Evolutionary conservation across 2,113 vertebrate genomes (phyloP).

Genomic region (Turnix velox): DNA sequence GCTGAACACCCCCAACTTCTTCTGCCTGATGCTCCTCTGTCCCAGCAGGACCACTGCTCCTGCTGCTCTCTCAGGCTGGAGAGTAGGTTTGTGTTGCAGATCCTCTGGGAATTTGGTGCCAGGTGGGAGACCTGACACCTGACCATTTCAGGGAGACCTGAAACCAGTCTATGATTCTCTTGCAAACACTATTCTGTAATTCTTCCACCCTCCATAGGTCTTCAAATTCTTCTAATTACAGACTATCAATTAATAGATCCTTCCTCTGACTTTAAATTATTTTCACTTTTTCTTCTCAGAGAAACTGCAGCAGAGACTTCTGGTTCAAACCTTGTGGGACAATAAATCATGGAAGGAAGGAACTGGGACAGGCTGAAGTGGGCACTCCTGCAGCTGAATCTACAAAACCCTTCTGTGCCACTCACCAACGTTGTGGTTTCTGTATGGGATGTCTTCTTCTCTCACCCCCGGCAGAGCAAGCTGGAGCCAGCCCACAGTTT

Average conservation of each 20-base stretch:
- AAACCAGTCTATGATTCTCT: rapidly evolving
- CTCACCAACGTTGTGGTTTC: background rate
- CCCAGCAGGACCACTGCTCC: too few species aligned
- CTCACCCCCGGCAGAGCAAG: background rate
- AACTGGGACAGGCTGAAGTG: background rate
- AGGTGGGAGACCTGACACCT: too few species aligned
- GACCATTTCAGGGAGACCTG: too few species aligned
- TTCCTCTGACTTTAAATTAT: background rate
- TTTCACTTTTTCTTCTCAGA: background rate
- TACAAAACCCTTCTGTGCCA: background rate
- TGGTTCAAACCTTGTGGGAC: background rate
- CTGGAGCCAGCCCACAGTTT: background rate
- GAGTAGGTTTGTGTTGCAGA: too few species aligned
- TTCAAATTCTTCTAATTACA: background rate
- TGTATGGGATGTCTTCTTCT: background rate
- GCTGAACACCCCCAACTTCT: too few species aligned
- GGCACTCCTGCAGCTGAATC: background rate
- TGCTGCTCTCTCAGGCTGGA: too few species aligned
- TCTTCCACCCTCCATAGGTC: background rate
- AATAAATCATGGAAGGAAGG: background rate
- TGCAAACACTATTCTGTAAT: background rate
- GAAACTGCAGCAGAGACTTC: background rate
- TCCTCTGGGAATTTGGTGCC: too few species aligned
- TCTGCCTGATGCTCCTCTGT: too few species aligned
- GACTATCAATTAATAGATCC: background rate